Conservation (phyloP, 2,797 vertebrate species). For the Malacoraja senta region DNA sequence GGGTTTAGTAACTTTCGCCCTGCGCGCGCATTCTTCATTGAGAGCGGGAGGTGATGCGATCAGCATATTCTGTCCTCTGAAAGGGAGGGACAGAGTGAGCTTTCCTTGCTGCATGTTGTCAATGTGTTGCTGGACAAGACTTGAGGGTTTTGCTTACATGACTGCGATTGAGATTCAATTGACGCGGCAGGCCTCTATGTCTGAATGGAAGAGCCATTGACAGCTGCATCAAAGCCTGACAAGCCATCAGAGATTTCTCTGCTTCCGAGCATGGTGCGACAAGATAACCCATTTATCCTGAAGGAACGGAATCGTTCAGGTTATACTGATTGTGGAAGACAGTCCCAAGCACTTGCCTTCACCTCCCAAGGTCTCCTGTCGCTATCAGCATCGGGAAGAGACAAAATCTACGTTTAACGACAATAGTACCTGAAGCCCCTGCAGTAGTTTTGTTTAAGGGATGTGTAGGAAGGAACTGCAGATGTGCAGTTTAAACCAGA, state of each 20-base stretch:
- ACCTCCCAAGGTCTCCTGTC: background rate
- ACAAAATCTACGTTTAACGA: background rate
- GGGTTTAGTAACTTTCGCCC: background rate
- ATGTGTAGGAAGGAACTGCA: too few relatives aligned
- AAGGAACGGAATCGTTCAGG: conserved; percentile 42
- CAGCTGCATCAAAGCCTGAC: conserved; percentile 46
- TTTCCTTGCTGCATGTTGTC: background rate
- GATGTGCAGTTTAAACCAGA: too few relatives aligned
- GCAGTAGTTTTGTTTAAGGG: background rate
- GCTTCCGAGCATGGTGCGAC: conserved; percentile 43
- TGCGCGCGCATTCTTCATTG: background rate
- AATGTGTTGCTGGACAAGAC: conserved; percentile 27
- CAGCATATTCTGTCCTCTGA: background rate
- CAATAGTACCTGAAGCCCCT: background rate
- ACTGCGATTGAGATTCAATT: conserved; percentile 24
- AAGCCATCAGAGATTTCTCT: conserved; percentile 43
- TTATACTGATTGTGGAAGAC: conserved; percentile 41
- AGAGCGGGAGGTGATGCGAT: background rate
- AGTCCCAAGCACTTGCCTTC: accelerated
- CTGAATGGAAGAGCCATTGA: conserved; percentile 43
- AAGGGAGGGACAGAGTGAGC: conserved; percentile 19
- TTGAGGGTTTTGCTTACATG: background rate
- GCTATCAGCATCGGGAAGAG: background rate
- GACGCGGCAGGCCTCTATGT: conserved; percentile 46
- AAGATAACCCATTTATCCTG: conserved; percentile 44